phyloP scores from a whole-genome alignment of 2,797 vertebrate species.

The Columba guinea region DNA sequence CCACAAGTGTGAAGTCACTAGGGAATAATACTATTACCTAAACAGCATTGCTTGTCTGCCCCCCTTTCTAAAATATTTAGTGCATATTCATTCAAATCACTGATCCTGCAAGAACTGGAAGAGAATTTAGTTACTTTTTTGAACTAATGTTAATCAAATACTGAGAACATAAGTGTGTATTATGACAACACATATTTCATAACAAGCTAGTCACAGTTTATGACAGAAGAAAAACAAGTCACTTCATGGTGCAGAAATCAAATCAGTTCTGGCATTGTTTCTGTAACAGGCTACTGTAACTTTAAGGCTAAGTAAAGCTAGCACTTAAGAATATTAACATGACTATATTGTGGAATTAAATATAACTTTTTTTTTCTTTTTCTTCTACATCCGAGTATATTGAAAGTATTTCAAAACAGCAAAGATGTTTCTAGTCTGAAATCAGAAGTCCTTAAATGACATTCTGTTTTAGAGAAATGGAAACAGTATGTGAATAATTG shows the following conservation, averaged over 20 bases:
- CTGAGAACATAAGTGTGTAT: neutral
- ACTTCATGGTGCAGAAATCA: slow-evolving; percentile 7
- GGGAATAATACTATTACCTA: slow-evolving; percentile 46
- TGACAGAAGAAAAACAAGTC: slow-evolving; percentile 27
- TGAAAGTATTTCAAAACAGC: neutral
- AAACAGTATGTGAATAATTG: neutral
- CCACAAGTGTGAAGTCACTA: slow-evolving; percentile 53
- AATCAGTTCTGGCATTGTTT: neutral
- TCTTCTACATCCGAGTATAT: neutral
- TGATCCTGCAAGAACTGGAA: neutral
- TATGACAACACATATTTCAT: slow-evolving; percentile 7
- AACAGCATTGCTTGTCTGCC: slow-evolving; percentile 43
- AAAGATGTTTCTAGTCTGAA: neutral
- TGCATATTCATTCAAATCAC: slow-evolving; percentile 1
- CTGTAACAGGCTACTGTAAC: neutral
- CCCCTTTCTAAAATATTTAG: slow-evolving; percentile 26
- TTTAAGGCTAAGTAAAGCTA: neutral
- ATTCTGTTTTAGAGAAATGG: neutral
- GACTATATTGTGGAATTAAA: neutral
- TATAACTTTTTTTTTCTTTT: neutral
- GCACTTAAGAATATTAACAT: neutral
- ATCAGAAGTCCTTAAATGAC: neutral
- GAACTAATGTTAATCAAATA: slow-evolving; percentile 20
- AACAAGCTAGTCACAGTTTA: neutral
- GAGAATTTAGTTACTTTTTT: slow-evolving; percentile 32